A percentile compares a stretch with the other conserved stretches of the same genome.
Conservation (phyloP, 2,888 invertebrate genomes). For the Cremastobaeus sp. region DNA sequence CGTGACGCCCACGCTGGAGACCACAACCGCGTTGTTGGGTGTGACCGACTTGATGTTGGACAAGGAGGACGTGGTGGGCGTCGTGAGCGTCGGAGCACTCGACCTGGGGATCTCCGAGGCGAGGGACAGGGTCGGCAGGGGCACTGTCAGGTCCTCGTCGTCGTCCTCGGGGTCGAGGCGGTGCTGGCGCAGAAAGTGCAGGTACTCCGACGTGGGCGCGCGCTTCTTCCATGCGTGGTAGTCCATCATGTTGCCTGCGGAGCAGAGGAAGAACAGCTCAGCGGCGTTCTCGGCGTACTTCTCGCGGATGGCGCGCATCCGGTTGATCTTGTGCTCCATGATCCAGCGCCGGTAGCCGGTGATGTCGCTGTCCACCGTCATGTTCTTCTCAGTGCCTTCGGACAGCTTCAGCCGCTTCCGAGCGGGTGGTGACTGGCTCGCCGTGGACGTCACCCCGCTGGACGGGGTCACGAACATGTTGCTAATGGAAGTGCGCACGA, state of each 20-base stretch:
- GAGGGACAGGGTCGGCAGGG: conserved; percentile 62
- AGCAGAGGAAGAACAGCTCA: conserved; percentile 92
- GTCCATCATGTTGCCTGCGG: conserved; percentile 93
- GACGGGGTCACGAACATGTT: conserved; percentile 76
- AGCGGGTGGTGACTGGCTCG: conserved; percentile 74
- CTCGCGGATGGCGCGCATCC: conserved; percentile 85
- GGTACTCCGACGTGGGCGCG: conserved; percentile 86
- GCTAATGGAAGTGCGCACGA: conserved; percentile 73
- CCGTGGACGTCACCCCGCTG: conserved; percentile 8
- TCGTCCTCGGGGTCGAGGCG: conserved; percentile 83
- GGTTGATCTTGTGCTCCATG: conserved; percentile 85
- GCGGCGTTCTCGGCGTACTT: conserved; percentile 88
- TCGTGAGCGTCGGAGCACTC: conserved; percentile 41
- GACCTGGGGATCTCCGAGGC: conserved; percentile 33
- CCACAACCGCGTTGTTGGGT: conserved; percentile 81
- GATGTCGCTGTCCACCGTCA: conserved; percentile 76
- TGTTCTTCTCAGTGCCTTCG: conserved; percentile 75
- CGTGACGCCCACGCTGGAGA: conserved; percentile 81
- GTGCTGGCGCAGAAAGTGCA: conserved; percentile 87
- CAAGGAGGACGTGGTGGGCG: conserved; percentile 18
- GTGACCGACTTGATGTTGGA: conserved; percentile 46
- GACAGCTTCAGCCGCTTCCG: conserved; percentile 79
- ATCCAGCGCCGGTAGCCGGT: conserved; percentile 82
- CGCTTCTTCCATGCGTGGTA: conserved; percentile 90
- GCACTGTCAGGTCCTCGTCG: conserved; percentile 77